Evolutionary conservation across 2,113 vertebrate species (phyloP), one percentile per base, ranked within the genome.

Genomic region (Scophthalmus maximus): DNA sequence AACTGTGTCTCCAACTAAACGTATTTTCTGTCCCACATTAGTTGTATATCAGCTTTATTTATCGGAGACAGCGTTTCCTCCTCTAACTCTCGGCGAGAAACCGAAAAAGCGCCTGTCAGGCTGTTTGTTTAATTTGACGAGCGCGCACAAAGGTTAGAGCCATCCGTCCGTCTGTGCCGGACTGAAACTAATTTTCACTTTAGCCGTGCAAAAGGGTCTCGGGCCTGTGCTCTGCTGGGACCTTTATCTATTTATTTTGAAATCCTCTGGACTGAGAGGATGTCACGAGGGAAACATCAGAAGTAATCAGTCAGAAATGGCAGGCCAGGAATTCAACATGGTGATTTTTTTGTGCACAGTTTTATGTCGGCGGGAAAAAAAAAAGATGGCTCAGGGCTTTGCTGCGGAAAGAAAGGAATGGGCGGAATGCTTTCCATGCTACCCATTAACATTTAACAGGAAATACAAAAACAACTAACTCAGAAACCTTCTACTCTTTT

Each of bases 321-420:
- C 72, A 65, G 83, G 40, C 44, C 55, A 82, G 85, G 53, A 76
- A 84, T 84, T 88, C 77, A 79, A 76, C 64, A 84, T 79, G 60
- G 44, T 12, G 55, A 75, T 58, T 23, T 49, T 47, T 71, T 68
- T 0, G 44, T 74, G 77, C 71, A 56, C 32, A 62, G 56, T 68
- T 80, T 87, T 65, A 73, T 63, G 73, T 71, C 62, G 57, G 56
- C 8, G 4, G 15, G 8, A 38, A 5, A 38, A 22, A 57, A 47
- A 53, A 66, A 46, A 26, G 26, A 62, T 25, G 23, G 42, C 64
- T 76, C 25, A 20, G 22, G 66, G 75, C 63, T 76, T 61, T 68
- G 51, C 76, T 78, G 83, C 62, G 59, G 68, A 75, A 74, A 22
- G 9, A 22, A 23, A 49, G 46, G 23, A 49, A 42, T 17, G 42